phyloP scores from a whole-genome alignment of 2,113 vertebrate species.

The Lipotes vexillifer region DNA sequence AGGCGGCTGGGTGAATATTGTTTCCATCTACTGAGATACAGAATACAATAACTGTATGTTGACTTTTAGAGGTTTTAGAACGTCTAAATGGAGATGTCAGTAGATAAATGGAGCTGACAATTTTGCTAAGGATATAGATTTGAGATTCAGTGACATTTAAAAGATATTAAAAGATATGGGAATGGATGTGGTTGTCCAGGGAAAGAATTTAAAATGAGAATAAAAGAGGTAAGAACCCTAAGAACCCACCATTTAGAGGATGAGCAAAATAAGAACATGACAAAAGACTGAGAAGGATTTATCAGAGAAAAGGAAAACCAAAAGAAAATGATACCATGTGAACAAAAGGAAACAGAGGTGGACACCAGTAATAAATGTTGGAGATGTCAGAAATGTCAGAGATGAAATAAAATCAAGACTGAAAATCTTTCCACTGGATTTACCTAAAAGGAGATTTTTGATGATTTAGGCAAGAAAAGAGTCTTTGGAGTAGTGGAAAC shows the following conservation, averaged over 20 bases:
- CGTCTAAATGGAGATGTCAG: not conserved
- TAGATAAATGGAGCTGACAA: not conserved
- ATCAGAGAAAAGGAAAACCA: not conserved
- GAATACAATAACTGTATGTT: not conserved
- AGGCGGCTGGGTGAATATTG: not conserved
- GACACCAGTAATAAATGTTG: not conserved
- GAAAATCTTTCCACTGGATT: not conserved
- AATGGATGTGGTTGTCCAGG: not conserved
- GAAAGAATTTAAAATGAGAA: not conserved
- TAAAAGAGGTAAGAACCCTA: not conserved
- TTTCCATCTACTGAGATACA: not conserved
- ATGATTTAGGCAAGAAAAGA: not conserved
- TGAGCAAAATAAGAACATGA: not conserved
- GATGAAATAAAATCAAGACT: not conserved
- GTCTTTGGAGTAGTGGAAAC: not conserved
- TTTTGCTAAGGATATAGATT: not conserved
- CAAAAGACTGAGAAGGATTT: not conserved
- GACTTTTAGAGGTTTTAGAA: not conserved
- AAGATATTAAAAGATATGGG: not conserved
- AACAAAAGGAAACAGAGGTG: not conserved
- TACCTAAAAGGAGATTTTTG: not conserved
- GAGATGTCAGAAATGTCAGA: not conserved
- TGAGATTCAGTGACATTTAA: not conserved
- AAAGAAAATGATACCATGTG: not conserved
- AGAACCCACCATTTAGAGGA: not conserved